Evolutionary conservation across 92 coral and sea anemone species (phyloP).

Genomic region (Epizoanthus illoricatus): DNA sequence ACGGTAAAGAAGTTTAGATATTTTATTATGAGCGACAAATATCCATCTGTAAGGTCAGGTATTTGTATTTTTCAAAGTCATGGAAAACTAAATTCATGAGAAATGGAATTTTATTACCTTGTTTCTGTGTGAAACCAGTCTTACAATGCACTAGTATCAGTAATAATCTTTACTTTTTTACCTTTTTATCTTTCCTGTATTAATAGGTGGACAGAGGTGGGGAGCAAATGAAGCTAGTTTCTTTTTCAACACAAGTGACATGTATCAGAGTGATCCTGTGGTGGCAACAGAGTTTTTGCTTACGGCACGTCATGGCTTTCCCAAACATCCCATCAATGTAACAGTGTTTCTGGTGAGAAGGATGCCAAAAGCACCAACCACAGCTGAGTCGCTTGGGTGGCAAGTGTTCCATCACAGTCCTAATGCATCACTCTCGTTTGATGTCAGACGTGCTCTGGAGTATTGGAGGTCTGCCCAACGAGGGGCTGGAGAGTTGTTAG

Average conservation of each 20-base stretch:
- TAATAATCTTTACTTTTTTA: too few relatives aligned
- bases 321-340: not conserved
- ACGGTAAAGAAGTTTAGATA: too few relatives aligned
- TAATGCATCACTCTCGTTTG: not conserved
- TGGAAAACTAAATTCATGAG: too few relatives aligned
- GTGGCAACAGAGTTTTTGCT: not conserved
- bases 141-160: too few relatives aligned
- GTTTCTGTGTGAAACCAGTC: too few relatives aligned
- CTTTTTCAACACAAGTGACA: constrained; percentile 25
- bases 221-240: not conserved
- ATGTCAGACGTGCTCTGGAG: not conserved
- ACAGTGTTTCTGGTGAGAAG: not conserved
- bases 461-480: not conserved
- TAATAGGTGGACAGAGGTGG: constrained; percentile 12
- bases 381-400: constrained; percentile 2
- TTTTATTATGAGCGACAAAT: too few relatives aligned
- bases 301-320: not conserved
- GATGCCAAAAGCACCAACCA: not conserved
- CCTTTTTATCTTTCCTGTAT: not conserved
- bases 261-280: not conserved
- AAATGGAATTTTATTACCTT: too few relatives aligned
- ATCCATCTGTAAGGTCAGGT: too few relatives aligned
- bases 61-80: too few relatives aligned
- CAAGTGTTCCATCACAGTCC: not conserved
- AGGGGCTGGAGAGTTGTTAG: not conserved